Conservation (phyloP, 2,888 invertebrate genomes). For the Drosophila koepferae region DNA sequence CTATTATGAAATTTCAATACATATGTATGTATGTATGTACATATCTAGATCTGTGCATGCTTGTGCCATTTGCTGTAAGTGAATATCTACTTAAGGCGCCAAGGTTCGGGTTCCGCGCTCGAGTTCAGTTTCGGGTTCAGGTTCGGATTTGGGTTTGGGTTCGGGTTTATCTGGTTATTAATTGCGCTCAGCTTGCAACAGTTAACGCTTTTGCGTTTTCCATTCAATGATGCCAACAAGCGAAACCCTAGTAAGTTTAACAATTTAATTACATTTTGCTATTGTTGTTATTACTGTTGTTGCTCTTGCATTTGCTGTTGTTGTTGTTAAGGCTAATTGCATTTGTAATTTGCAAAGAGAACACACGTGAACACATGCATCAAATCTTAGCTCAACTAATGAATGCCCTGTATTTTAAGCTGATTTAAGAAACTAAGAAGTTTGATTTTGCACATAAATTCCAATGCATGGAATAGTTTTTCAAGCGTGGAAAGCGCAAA, state of each 20-base stretch:
- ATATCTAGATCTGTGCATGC: neutral
- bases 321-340: constrained; percentile 58
- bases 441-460: neutral
- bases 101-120: constrained; percentile 15
- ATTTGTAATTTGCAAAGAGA: constrained; percentile 46
- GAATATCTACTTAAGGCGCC: constrained; percentile 32
- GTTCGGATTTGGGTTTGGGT: constrained; percentile 29
- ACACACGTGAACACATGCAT: constrained; percentile 17
- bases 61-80: constrained; percentile 42
- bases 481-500: no score
- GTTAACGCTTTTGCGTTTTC: constrained; percentile 52
- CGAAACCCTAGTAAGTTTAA: constrained; percentile 79
- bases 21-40: neutral
- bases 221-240: constrained; percentile 47
- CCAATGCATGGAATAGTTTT: neutral
- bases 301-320: constrained; percentile 1
- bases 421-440: neutral
- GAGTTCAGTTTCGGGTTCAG: constrained; percentile 28
- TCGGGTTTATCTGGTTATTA: constrained; percentile 43
- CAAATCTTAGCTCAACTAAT: neutral
- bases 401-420: neutral
- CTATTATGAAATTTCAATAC: constrained; percentile 9
- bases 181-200: constrained; percentile 47
- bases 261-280: constrained; percentile 72
- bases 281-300: constrained; percentile 16